Evolutionary conservation across 2,888 invertebrate genomes (phyloP).

Genomic region (Diloba caeruleocephala): DNA sequence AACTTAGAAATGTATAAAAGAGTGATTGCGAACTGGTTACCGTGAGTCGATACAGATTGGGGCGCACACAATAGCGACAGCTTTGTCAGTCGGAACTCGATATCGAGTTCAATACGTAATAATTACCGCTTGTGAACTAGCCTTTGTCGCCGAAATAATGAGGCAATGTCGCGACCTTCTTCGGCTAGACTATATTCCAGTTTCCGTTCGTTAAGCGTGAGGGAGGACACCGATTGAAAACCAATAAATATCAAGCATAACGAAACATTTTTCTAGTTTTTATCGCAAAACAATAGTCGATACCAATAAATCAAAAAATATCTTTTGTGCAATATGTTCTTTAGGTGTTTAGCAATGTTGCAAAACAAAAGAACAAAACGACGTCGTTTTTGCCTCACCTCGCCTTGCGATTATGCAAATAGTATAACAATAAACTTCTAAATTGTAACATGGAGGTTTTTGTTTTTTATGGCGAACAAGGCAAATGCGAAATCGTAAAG

Average conservation of each 20-base stretch:
- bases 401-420: slow-evolving; percentile 87
- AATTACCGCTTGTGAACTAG: slow-evolving; percentile 78
- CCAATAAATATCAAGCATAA: slow-evolving; percentile 73
- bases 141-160: slow-evolving; percentile 77
- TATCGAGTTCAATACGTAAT: slow-evolving; percentile 73
- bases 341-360: slow-evolving; percentile 75
- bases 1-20: slow-evolving; percentile 68
- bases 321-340: slow-evolving; percentile 79
- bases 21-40: slow-evolving; percentile 77
- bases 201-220: slow-evolving; percentile 69
- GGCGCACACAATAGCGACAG: slow-evolving; percentile 66
- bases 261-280: slow-evolving; percentile 68
- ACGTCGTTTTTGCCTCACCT: slow-evolving; percentile 80
- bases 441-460: slow-evolving; percentile 81
- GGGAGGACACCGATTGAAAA: slow-evolving; percentile 72
- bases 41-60: slow-evolving; percentile 65
- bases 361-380: slow-evolving; percentile 81
- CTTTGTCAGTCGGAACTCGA: slow-evolving; percentile 69
- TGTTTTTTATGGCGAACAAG: slow-evolving; percentile 76
- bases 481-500: slow-evolving; percentile 75
- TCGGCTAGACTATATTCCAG: slow-evolving; percentile 69
- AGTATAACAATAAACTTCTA: slow-evolving; percentile 80
- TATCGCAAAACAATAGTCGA: slow-evolving; percentile 71
- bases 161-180: slow-evolving; percentile 80
- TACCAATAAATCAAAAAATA: slow-evolving; percentile 83